Base-by-base conservation (phyloP, 2,888 invertebrate genomes). In the Elaeidobius kamerunicus region DNA sequence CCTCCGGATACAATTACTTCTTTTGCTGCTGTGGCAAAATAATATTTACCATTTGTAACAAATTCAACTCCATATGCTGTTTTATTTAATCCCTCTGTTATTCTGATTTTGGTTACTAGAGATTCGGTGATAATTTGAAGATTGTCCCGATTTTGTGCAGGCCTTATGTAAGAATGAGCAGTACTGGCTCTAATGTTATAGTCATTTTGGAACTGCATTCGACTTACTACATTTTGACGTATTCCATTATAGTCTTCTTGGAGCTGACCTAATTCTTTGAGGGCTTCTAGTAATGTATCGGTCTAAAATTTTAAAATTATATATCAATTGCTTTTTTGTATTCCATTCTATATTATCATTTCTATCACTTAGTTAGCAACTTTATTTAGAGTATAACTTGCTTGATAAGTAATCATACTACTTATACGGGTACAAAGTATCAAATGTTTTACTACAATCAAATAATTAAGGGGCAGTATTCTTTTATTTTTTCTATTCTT, bases 81-180 rank as follows among this genome's bases (percentile, higher is more conserved):
- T 6, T 11, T 12, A 6, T 4, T 7, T 7, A 11, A 3, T n/a
- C n/a, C n/a, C n/a, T n/a, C n/a, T n/a, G n/a, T n/a, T n/a, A 30
- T 30, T n/a, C 3, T 4, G 9, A 55, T 55, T 50, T 55, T 56
- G 17, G 50, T 58, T 11, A 53, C 60, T 2, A 76, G 72, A 16
- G 79, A 65, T 0, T 76, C 75, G 28, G 82, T 68, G 1, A 84
- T 84, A 27, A 76, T 73, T 67, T 85, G 46, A 2, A 58, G 16
- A 44, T 57, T 57, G 3, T 27, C 30, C 32, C 55, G 16, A 19
- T 41, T 42, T 39, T 20, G 41, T 15, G 48, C 28, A 2, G 42
- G 45, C 12, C 55, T 35, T n/a, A 57, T 35, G 19, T 45, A 55
- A 30, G 52, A 40, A 9, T 27, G 36, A 3, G 41, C 38, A 12